Conservation (phyloP, 2,888 invertebrate genomes). For the Brachycybe producta region DNA sequence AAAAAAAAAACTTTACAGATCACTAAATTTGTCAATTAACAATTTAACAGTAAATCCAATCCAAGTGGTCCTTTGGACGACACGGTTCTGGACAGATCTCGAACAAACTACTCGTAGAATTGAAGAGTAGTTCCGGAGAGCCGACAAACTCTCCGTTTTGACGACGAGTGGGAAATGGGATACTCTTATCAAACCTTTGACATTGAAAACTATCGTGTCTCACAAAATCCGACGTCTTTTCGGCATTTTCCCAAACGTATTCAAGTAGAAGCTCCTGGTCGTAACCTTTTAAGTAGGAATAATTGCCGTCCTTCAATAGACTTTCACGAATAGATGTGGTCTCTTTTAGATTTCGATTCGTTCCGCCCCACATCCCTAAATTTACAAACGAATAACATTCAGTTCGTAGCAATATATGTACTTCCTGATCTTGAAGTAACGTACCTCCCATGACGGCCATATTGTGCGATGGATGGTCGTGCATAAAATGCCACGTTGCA, state of each 20-base stretch:
- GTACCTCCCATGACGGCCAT: slow-evolving; percentile 20
- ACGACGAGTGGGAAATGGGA: neutral
- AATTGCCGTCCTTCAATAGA: neutral
- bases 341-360: slow-evolving; percentile 9
- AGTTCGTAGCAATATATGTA: too few relatives aligned
- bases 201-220: slow-evolving; percentile 5
- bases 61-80: slow-evolving; percentile 6
- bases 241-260: neutral
- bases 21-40: neutral
- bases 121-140: neutral
- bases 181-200: neutral
- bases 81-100: slow-evolving; percentile 5
- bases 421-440: too few relatives aligned
- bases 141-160: neutral
- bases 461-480: slow-evolving; percentile 19
- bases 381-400: neutral
- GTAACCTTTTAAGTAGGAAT: neutral
- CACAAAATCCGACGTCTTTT: neutral
- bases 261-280: slow-evolving; percentile 3
- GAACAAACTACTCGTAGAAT: neutral
- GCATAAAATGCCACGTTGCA: slow-evolving; percentile 21
- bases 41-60: slow-evolving; percentile 9
- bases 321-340: neutral
- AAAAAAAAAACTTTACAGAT: neutral
- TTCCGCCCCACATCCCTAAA: slow-evolving; percentile 21